phyloP scores from a whole-genome alignment of 1,140 invertebrate species.

The Portunus trituberculatus region DNA sequence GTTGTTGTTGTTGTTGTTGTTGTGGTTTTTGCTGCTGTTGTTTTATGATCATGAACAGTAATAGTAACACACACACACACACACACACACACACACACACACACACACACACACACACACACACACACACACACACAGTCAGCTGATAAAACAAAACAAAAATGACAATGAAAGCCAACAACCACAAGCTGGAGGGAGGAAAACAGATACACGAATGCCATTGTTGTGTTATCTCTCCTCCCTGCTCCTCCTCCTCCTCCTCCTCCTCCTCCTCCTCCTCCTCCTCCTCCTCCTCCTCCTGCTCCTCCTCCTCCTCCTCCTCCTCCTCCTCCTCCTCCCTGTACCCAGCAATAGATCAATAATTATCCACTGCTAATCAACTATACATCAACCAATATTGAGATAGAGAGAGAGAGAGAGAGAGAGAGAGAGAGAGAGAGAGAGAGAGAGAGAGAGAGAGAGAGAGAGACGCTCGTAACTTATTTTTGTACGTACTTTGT shows the following conservation, averaged over 20 bases:
- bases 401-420: no score
- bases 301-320: background rate
- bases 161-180: background rate
- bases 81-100: constrained; percentile 38
- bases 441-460: no score
- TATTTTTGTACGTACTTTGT: no score
- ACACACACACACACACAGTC: constrained; percentile 1
- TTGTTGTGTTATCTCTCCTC: background rate
- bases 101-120: constrained; percentile 36
- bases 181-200: background rate
- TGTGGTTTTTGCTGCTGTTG: no score
- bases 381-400: no score
- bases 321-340: background rate
- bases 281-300: background rate
- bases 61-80: constrained; percentile 13
- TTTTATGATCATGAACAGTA: no score
- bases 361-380: background rate
- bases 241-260: no score
- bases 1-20: no score
- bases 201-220: background rate
- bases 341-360: background rate
- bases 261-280: background rate
- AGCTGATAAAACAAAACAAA: background rate
- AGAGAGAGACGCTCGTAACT: no score
- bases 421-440: no score